These are phyloP conservation scores for Strigops habroptila DNA, from an alignment of 2,113 vertebrate genomes.

Conservation along the genomic window DNA sequence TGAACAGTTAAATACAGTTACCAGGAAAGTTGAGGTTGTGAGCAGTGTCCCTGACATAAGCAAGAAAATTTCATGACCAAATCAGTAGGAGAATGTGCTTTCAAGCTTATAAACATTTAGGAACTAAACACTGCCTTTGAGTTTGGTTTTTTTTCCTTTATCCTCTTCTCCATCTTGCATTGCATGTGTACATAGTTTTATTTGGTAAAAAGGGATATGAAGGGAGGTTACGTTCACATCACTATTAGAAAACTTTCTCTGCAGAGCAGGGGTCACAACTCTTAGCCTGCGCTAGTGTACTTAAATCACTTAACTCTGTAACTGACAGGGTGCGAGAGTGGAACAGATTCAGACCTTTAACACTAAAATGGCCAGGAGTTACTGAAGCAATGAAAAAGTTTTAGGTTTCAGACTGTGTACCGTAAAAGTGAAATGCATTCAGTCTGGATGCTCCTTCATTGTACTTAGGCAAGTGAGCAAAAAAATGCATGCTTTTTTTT, in stretches of 20 bases:
- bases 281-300: background rate
- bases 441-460: background rate
- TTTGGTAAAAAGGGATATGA: background rate
- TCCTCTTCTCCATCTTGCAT: background rate
- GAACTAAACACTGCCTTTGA: background rate
- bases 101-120: background rate
- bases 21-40: background rate
- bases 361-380: background rate
- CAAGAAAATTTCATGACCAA: background rate
- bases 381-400: background rate
- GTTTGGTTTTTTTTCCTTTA: background rate
- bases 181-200: background rate
- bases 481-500: background rate
- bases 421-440: background rate
- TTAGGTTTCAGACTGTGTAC: background rate
- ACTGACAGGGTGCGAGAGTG: background rate
- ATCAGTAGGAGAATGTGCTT: background rate
- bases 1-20: slow-evolving; percentile 8
- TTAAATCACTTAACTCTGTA: background rate
- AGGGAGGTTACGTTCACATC: background rate
- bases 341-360: background rate
- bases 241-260: background rate
- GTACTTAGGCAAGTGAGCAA: background rate
- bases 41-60: background rate
- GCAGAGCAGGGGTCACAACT: background rate